Base-by-base conservation (phyloP, 2,888 invertebrate species). In the Cephus sareptanus region DNA sequence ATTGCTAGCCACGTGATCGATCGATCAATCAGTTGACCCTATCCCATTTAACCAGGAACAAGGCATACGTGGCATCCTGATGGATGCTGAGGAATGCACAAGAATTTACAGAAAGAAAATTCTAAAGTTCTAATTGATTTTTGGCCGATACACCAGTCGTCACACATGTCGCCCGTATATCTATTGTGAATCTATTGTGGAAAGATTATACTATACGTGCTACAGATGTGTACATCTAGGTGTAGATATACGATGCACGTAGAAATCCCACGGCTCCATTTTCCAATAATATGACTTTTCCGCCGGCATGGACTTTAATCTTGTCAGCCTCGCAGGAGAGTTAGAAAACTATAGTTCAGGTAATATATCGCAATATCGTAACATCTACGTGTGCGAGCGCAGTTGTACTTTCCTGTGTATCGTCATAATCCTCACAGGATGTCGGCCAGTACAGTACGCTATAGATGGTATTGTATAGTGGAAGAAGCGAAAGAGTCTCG, bases 231-330 rank as follows among this genome's bases (percentile, higher is more conserved):
- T 31, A 6, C 15, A 33, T 71, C 15, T 13, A 71, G 15, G 71
- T 31, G 75, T 80, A 81, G 81, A 83, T 81, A 80, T 81, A 75
- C 76, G 33, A 56, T 34, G 82, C 83, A 83, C 83, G 82, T 82
- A 78, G 79, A 76, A 78, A 75, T 76, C 77, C 81, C 70, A 80
- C 74, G 82, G 69, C 76, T 81, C 80, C 82, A 80, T 84, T 83
- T 85, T 81, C 83, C 81, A 83, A 83, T 86, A 86, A 86, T 85
- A 85, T 79, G 80, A 76, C 82, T 80, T 79, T 80, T 77, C 77
- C 82, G 73, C 40, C 34, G 69, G 74, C 75, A 68, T 73, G 80
- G 80, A 79, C 81, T 83, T 85, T 83, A 85, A 85, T 85, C 85
- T 85, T 81, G 84, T 85, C 84, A 83, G 81, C 78, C 79, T 73